These are phyloP conservation scores for Cavia porcellus DNA, from an alignment of 2,113 vertebrate species.

Conservation along the genomic window DNA sequence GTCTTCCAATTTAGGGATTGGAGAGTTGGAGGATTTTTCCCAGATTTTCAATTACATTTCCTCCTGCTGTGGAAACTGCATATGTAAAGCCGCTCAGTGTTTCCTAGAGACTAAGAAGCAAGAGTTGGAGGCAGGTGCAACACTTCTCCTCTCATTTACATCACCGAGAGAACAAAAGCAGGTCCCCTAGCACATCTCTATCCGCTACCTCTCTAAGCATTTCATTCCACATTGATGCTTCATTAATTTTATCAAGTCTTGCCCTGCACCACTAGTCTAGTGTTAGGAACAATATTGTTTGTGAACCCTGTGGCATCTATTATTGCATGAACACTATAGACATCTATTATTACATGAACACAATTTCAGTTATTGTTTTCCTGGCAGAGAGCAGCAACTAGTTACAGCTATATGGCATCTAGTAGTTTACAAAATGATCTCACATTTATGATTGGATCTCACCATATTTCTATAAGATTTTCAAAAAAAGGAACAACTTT, in stretches of 20 bases:
- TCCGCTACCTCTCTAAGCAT: background rate
- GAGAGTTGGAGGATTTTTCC: background rate
- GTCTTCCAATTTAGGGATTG: background rate
- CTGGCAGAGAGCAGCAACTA: slow-evolving; percentile 45
- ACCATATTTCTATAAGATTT: background rate
- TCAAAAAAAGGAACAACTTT: background rate
- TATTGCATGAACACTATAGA: slow-evolving; percentile 12
- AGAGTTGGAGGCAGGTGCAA: background rate
- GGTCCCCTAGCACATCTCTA: background rate
- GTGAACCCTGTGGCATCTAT: slow-evolving; percentile 30
- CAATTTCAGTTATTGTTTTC: slow-evolving; percentile 63
- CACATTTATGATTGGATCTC: background rate
- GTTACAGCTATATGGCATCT: background rate
- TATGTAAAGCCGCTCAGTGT: background rate
- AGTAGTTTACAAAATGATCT: background rate
- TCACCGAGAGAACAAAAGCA: background rate
- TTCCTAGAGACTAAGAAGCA: background rate
- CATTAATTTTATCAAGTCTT: slow-evolving; percentile 46
- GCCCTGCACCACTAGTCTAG: background rate
- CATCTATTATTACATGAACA: slow-evolving; percentile 47
- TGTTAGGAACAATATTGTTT: slow-evolving; percentile 22
- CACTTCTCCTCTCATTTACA: background rate
- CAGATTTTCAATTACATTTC: background rate
- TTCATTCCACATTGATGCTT: background rate
- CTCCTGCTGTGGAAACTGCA: background rate